phyloP scores from a whole-genome alignment of 1,140 invertebrate genomes.

The Drosophila tropicalis region DNA sequence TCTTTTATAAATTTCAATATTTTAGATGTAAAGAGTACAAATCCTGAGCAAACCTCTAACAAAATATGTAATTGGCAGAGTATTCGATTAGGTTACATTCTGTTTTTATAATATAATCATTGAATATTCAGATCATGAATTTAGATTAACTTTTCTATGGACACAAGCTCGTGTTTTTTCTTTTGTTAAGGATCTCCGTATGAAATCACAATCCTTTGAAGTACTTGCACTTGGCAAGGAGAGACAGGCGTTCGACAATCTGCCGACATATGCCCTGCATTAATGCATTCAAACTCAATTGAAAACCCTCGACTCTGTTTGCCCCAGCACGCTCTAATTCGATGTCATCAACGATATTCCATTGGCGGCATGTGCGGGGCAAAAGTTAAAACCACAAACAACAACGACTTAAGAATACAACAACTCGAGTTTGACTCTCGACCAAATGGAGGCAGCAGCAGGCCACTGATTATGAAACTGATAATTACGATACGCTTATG shows the following conservation, averaged over 20 bases:
- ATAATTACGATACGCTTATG: slow-evolving; percentile 62
- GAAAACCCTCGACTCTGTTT: slow-evolving; percentile 31
- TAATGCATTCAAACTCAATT: slow-evolving; percentile 22
- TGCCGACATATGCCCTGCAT: slow-evolving; percentile 3
- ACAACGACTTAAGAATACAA: slow-evolving; percentile 25
- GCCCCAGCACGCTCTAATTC: slow-evolving; percentile 46
- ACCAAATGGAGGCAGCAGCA: slow-evolving; percentile 15
- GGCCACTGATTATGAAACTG: slow-evolving; percentile 46
- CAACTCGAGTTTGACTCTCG: slow-evolving; percentile 5
- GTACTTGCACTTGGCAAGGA: neutral
- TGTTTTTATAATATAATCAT: too few relatives aligned
- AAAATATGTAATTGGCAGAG: too few relatives aligned
- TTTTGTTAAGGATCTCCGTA: neutral
- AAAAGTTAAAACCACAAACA: slow-evolving; percentile 53
- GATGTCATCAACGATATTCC: slow-evolving; percentile 47
- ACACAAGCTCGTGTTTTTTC: neutral
- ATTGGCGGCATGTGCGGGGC: slow-evolving; percentile 28
- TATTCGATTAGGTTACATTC: too few relatives aligned
- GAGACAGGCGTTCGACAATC: neutral
- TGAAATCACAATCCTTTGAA: neutral
- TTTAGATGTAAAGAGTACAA: too few relatives aligned
- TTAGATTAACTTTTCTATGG: neutral
- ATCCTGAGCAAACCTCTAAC: too few relatives aligned
- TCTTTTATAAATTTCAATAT: too few relatives aligned
- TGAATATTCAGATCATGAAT: neutral